Percentiles rank a stretch among this genome's conserved stretches.
Evolutionary conservation across 2,888 invertebrate genomes (phyloP).

Genomic region (Calameuta idolon): DNA sequence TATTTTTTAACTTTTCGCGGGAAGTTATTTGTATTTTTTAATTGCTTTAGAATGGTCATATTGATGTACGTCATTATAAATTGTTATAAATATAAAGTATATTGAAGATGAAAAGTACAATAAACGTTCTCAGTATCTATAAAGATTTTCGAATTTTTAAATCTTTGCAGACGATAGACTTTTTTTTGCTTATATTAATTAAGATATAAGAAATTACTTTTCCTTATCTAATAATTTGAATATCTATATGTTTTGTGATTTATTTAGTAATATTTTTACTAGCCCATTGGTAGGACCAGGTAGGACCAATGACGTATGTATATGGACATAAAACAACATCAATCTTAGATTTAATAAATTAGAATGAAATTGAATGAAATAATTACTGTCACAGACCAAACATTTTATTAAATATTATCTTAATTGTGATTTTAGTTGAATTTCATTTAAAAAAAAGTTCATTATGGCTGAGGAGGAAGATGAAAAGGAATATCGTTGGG

Average conservation of each 20-base stretch:
- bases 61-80: too few species aligned
- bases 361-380: background rate
- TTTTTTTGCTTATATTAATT: background rate
- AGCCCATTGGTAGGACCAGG: background rate
- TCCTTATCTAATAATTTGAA: background rate
- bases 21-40: too few species aligned
- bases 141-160: background rate
- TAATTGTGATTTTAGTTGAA: background rate
- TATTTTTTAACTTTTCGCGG: too few species aligned
- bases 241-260: background rate
- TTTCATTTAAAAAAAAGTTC: background rate
- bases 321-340: background rate
- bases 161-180: background rate
- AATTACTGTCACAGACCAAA: background rate
- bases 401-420: background rate
- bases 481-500: slow-evolving; percentile 92
- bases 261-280: background rate
- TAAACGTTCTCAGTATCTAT: background rate
- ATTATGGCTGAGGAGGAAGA: slow-evolving; percentile 83
- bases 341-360: background rate
- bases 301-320: background rate
- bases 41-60: too few species aligned
- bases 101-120: background rate
- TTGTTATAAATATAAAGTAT: background rate
- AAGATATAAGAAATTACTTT: background rate